These are phyloP conservation scores for Oryzias sinensis DNA, from an alignment of 2,797 vertebrate species.

Conservation along the genomic window DNA sequence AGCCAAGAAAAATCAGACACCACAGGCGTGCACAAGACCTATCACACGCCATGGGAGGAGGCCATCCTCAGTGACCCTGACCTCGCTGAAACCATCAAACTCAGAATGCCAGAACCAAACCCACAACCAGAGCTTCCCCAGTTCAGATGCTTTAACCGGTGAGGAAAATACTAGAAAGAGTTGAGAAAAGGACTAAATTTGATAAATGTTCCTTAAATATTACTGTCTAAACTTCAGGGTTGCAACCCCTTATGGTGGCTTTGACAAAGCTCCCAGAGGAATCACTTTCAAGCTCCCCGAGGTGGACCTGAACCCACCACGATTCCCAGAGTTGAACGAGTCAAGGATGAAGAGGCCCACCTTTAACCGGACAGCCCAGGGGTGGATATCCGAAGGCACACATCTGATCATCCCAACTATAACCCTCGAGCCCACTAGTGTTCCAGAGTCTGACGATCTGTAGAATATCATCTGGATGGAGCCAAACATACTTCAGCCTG, in stretches of 20 bases:
- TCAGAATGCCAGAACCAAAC: slow-evolving; percentile 81
- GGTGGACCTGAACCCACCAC: slow-evolving; percentile 83
- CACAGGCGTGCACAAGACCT: slow-evolving; percentile 85
- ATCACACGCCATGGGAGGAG: slow-evolving; percentile 96
- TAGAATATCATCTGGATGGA: slow-evolving; percentile 51
- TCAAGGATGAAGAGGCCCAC: slow-evolving; percentile 83
- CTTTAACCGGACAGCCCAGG: slow-evolving; percentile 95
- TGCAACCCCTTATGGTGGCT: slow-evolving; percentile 94
- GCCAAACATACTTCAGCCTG: slow-evolving; percentile 12
- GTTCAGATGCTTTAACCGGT: slow-evolving; percentile 97
- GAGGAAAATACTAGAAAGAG: slow-evolving; percentile 36
- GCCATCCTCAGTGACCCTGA: slow-evolving; percentile 89
- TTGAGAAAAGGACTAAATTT: neutral
- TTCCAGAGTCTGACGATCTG: slow-evolving; percentile 95
- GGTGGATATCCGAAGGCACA: slow-evolving; percentile 89
- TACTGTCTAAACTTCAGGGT: slow-evolving; percentile 79
- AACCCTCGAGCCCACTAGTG: slow-evolving; percentile 69
- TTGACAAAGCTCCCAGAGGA: slow-evolving; percentile 90
- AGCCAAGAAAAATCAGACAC: slow-evolving; percentile 85
- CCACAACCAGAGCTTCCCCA: slow-evolving; percentile 81
- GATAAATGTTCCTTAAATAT: neutral
- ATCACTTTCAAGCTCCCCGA: slow-evolving; percentile 94
- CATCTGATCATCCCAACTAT: slow-evolving; percentile 84
- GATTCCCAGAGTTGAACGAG: slow-evolving; percentile 86
- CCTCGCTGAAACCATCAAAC: slow-evolving; percentile 86